A percentile compares a stretch with the other conserved stretches of the same genome.
These are phyloP conservation scores for Theretra japonica DNA, from an alignment of 2,888 invertebrate genomes.

Conservation along the genomic window DNA sequence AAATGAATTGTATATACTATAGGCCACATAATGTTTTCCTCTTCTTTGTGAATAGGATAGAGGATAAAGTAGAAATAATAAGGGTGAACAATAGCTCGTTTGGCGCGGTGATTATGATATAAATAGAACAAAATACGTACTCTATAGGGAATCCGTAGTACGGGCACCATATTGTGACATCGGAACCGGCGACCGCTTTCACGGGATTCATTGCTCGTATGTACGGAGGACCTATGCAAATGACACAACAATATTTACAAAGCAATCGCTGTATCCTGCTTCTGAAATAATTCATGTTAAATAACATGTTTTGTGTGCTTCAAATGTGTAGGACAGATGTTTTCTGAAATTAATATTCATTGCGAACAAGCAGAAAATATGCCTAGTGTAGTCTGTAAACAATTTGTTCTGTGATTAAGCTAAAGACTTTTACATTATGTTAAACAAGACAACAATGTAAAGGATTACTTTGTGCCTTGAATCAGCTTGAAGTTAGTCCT, in stretches of 20 bases:
- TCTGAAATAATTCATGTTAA: slow-evolving; percentile 43
- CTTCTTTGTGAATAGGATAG: too few relatives aligned
- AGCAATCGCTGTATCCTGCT: slow-evolving; percentile 38
- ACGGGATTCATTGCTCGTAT: slow-evolving; percentile 89
- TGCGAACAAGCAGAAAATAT: slow-evolving; percentile 1
- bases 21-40: too few relatives aligned
- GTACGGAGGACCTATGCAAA: slow-evolving; percentile 88
- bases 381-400: neutral
- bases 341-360: slow-evolving; percentile 6
- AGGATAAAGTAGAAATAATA: too few relatives aligned
- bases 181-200: slow-evolving; percentile 92
- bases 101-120: too few relatives aligned
- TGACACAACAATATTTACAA: slow-evolving; percentile 43
- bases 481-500: neutral
- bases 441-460: slow-evolving; percentile 8
- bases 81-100: too few relatives aligned
- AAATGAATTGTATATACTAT: neutral
- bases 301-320: slow-evolving; percentile 29
- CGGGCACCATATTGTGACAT: slow-evolving; percentile 91
- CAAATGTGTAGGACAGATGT: neutral
- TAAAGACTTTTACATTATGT: neutral
- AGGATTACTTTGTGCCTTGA: neutral
- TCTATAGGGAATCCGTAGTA: slow-evolving; percentile 94
- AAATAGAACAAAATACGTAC: slow-evolving; percentile 47
- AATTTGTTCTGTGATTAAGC: slow-evolving; percentile 3